Evolutionary conservation across 2,113 vertebrate species (phyloP), one percentile per base, ranked within the genome.

Genomic region (Mormoops blainvillei): DNA sequence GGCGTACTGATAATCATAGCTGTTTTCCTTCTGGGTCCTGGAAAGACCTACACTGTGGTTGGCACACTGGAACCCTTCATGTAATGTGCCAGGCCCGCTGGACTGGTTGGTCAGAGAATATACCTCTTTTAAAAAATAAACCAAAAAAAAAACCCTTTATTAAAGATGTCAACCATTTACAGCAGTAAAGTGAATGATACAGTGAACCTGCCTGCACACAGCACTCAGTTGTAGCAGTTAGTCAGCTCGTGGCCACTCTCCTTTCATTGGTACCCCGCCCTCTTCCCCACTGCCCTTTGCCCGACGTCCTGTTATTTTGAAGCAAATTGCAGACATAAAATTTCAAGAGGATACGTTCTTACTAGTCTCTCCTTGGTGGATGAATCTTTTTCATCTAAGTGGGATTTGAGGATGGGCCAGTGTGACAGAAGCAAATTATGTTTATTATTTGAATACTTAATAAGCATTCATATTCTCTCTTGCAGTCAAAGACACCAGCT

Each of bases 401-500:
- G 84, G 54, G 65, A 89, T 89, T 91, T 93, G 74, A 85, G 88
- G 45, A 61, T 89, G 24, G 43, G 43, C 38, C 18, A 8, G 13
- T 97, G 15, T 0, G 0, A 56, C 63, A 87, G 76, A 94, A 91
- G 16, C 65, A 91, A 71, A 87, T 74, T 91, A 31, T 1, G 11
- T 76, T 91, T 95, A 61, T 73, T 94, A 15, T 97, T 81, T 94
- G 50, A 93, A 56, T 97, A 80, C 65, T 91, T 95, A 87, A 38
- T 77, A 87, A 74, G 89, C 65, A 94, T 84, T 93, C 74, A 65
- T 97, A n/a, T 96, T 98, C 85, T 98, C 86, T 98, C 93, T 97
- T 99, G 73, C 99, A 99, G 99, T 99, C 99, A 98, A 99, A 99
- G 98, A 99, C 99, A 91, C 99, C 99, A 96, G 99, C 99, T 96